Evolutionary conservation across 1,140 invertebrate genomes (phyloP), one percentile per base, ranked within the genome.

Genomic region (Melipona quadrifasciata): DNA sequence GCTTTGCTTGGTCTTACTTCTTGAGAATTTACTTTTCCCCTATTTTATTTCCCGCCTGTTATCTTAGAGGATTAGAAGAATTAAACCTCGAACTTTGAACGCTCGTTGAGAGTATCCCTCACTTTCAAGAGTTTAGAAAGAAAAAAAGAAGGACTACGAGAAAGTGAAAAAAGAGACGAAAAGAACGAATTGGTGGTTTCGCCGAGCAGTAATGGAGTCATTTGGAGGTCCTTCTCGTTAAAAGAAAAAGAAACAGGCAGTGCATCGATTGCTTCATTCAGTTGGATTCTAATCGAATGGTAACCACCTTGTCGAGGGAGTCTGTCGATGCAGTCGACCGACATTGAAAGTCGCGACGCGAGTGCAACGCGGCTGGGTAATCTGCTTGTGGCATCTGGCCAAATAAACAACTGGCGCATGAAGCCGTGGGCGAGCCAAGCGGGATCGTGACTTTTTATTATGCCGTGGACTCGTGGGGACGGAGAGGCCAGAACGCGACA

Each of bases 371-470:
- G 84, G 78, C 84, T 88, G 86, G 68, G 57, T 80, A 90, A 90
- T 90, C 86, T 90, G 81, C n/a, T 58, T 84, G 57, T 87, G 83
- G 88, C 88, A 88, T 90, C 88, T 90, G 34, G 86, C 88, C 88
- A 90, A 90, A 90, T 86, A 84, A 89, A 89, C 84, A 78, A 90
- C 8, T 47, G 39, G 39, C 39, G 64, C 73, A n/a, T 11, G 19
- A 19, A 71, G 27, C 68, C 81, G 84, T 73, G 88, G 83, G 57
- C 82, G 84, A 80, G 34, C 76, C 17, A 31, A 47, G 47, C 72
- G 70, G 86, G 85, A 76, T 89, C 88, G 84, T 89, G 81, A 89
- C 87, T 89, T 89, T 89, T 89, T 89, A 89, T 89, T 89, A 81
- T 89, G 79, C 65, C 74, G 71, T 31, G 81, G 70, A 89, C 85